Evolutionary conservation across 2,113 vertebrate genomes (phyloP), one percentile per base, ranked within the genome.

Genomic region (Romanogobio albipinnatus): DNA sequence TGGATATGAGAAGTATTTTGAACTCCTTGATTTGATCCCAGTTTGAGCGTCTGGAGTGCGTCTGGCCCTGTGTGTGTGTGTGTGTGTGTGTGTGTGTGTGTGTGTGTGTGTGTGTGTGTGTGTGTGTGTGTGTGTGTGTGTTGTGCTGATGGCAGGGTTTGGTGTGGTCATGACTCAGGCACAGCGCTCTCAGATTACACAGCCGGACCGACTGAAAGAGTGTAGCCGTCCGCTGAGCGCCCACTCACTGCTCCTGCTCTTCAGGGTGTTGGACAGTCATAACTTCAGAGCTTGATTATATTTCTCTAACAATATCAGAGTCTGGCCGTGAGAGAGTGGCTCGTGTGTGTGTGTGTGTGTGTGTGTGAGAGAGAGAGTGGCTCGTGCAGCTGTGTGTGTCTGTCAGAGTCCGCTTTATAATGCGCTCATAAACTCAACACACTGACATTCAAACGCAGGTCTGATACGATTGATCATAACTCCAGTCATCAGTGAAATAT

Each of bases 151-250:
- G 45, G 47, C 14, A 62, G 74, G 49, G 62, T 76, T 76, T 61
- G 39, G 59, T 79, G 15, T 78, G 58, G 43, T 73, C 66, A 8
- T 75, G 82, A 73, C 51, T 26, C 47, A 82, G 76, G 71, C 62
- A 36, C 3, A 24, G 39, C 1, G 22, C 2, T 62, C 81, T 56
- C 81, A 47, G 68, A 29, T 47, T 56, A 61, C 71, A 49, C 26
- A 64, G 1, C n/a, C 36, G 39, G 85, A 86, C 5, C 51, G 7
- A 56, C 53, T 36, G 75, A 77, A 85, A 77, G 36, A 62, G 62
- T 51, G 4, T 9, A 68, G 62, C 15, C 71, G 10, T 62, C 68
- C 61, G 24, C 59, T 22, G 11, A 81, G 43, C 1, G 22, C 61
- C 64, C 53, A 59, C 26, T 66, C 62, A 14, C 64, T 62, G n/a